Percentiles rank a stretch among this genome's conserved stretches.
phyloP scores from a whole-genome alignment of 2,113 vertebrate genomes.

The Donacobius atricapilla region DNA sequence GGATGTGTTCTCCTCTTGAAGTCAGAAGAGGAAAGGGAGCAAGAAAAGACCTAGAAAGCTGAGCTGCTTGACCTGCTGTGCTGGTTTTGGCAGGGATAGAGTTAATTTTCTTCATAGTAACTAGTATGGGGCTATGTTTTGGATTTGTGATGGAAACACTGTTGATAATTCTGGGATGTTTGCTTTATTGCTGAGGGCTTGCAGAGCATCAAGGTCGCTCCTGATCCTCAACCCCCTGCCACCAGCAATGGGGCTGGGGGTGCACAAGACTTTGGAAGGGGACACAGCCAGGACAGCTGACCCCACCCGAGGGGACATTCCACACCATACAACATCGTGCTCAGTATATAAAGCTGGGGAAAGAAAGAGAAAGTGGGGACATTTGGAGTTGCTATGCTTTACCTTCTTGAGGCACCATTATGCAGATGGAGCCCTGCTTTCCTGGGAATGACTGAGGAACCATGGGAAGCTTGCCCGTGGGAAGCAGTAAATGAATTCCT shows the following conservation, averaged over 20 bases:
- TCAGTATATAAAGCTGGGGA: not conserved
- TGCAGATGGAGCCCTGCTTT: fast-evolving
- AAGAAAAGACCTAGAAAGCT: not conserved
- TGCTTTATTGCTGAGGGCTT: not conserved
- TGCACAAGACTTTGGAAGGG: not conserved
- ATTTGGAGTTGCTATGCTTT: not conserved
- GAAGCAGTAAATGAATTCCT: not conserved
- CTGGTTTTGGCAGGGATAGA: not conserved
- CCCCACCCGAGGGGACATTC: not conserved
- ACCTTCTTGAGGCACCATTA: not conserved
- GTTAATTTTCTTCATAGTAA: not conserved
- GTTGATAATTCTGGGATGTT: not conserved
- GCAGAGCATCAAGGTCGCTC: not conserved
- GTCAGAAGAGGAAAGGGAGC: not conserved
- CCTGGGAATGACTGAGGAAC: not conserved
- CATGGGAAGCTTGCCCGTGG: not conserved
- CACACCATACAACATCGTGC: not conserved
- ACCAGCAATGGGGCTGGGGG: not conserved
- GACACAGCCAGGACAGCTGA: not conserved
- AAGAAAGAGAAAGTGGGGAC: not conserved
- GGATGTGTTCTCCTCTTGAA: not conserved
- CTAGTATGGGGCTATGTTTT: not conserved
- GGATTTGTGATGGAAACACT: not conserved
- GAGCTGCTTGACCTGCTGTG: not conserved
- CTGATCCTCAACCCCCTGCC: not conserved